Percentiles rank a stretch among this genome's conserved stretches.
These are phyloP conservation scores for Norana najaformis DNA, from an alignment of 2,888 invertebrate genomes.

Conservation along the genomic window DNA sequence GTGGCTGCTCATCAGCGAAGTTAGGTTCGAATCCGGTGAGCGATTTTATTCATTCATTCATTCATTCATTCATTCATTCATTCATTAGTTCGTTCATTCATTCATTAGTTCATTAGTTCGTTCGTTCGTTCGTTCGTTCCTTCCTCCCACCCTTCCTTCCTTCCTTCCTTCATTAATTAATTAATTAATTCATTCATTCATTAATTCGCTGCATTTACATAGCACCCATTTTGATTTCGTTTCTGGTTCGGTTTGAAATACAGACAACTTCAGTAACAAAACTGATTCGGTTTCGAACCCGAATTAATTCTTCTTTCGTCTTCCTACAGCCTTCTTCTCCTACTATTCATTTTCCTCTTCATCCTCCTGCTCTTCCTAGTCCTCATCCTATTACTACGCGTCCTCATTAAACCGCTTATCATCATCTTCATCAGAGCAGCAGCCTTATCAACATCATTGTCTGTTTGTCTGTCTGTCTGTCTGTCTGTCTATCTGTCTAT, in stretches of 20 bases:
- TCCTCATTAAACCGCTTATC: no score
- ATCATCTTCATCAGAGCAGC: neutral
- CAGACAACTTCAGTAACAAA: no score
- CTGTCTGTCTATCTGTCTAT: neutral
- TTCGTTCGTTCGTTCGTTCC: neutral
- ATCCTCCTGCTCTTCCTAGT: no score
- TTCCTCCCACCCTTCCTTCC: no score
- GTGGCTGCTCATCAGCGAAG: constrained; percentile 88
- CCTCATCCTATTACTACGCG: no score
- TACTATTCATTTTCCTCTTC: no score
- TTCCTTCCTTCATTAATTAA: neutral
- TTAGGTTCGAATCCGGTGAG: constrained; percentile 81
- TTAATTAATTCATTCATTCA: neutral
- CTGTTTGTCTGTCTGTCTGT: neutral
- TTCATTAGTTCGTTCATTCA: neutral
- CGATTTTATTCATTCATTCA: neutral
- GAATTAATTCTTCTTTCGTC: no score
- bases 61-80: neutral
- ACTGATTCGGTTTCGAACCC: no score
- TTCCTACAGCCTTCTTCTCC: no score
- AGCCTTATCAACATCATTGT: no score
- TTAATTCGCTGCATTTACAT: neutral
- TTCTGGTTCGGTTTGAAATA: no score
- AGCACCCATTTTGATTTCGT: no score
- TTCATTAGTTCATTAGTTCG: neutral